These are phyloP conservation scores for Prorops nasuta DNA, from an alignment of 1,140 invertebrate genomes.

Conservation along the genomic window DNA sequence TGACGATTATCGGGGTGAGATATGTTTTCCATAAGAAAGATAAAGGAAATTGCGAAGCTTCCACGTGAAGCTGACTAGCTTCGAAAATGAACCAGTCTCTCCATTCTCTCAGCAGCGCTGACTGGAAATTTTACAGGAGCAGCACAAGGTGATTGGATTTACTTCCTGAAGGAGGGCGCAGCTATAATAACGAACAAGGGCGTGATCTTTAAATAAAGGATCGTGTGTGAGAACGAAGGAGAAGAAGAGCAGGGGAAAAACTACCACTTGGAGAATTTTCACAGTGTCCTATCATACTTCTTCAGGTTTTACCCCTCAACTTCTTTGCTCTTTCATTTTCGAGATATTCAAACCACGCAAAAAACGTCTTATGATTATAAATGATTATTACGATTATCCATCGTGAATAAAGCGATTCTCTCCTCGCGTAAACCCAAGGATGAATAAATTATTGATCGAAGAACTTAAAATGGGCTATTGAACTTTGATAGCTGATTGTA, in stretches of 20 bases:
- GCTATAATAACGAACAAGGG: conserved; percentile 15
- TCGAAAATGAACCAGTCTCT: conserved; percentile 5
- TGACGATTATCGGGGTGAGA: conserved; percentile 5
- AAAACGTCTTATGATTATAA: no score
- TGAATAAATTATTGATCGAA: no score
- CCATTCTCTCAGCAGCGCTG: neutral
- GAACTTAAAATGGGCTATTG: no score
- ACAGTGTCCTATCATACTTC: neutral
- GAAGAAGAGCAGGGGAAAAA: neutral
- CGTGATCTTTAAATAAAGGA: conserved; percentile 19
- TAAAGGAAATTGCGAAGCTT: conserved; percentile 17
- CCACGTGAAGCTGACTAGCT: conserved; percentile 21
- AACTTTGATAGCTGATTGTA: no score
- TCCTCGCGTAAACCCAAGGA: no score
- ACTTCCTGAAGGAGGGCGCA: conserved; percentile 11
- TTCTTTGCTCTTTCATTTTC: no score
- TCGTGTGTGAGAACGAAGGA: neutral
- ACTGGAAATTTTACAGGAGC: conserved; percentile 18
- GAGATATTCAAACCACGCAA: no score
- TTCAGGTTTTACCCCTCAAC: no score
- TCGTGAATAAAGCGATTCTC: no score
- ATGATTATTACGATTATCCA: no score
- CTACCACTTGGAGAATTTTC: conserved; percentile 8
- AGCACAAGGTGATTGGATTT: conserved; percentile 21
- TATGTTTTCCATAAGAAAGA: conserved; percentile 13